A percentile compares a stretch with the other conserved stretches of the same genome.
phyloP scores from a whole-genome alignment of 2,797 vertebrate species.

The Vespertilio murinus region DNA sequence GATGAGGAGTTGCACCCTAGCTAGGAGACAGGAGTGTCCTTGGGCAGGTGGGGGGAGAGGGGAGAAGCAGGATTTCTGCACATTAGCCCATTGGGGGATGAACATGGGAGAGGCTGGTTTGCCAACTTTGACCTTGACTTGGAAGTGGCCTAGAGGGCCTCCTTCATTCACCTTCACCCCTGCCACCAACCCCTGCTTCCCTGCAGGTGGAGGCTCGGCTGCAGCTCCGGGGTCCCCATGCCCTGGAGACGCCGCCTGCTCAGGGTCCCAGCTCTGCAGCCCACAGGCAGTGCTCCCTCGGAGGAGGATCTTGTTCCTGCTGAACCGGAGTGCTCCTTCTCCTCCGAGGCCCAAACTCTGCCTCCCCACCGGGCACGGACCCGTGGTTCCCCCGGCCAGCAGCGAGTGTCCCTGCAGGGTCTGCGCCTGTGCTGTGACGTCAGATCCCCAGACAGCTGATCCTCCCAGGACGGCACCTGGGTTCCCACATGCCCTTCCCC shows the following conservation, averaged over 20 bases:
- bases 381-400: too few species aligned
- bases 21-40: not conserved
- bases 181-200: too few species aligned
- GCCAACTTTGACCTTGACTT: not conserved
- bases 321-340: not conserved
- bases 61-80: not conserved
- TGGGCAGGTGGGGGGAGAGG: not conserved
- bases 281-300: not conserved
- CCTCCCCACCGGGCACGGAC: not conserved
- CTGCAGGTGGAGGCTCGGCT: not conserved
- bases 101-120: not conserved
- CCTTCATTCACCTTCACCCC: fast-evolving
- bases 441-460: not conserved
- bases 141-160: not conserved
- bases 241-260: not conserved
- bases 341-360: not conserved
- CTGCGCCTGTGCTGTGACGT: fast-evolving
- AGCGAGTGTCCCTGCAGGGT: not conserved
- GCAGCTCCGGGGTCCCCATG: not conserved
- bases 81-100: not conserved
- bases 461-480: not conserved
- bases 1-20: not conserved
- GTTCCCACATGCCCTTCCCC: not conserved
- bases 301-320: not conserved
- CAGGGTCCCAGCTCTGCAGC: not conserved